A percentile compares a stretch with the other conserved stretches of the same genome.
These are phyloP conservation scores for Suricata suricatta DNA, from an alignment of 2,113 vertebrate genomes.

Conservation along the genomic window DNA sequence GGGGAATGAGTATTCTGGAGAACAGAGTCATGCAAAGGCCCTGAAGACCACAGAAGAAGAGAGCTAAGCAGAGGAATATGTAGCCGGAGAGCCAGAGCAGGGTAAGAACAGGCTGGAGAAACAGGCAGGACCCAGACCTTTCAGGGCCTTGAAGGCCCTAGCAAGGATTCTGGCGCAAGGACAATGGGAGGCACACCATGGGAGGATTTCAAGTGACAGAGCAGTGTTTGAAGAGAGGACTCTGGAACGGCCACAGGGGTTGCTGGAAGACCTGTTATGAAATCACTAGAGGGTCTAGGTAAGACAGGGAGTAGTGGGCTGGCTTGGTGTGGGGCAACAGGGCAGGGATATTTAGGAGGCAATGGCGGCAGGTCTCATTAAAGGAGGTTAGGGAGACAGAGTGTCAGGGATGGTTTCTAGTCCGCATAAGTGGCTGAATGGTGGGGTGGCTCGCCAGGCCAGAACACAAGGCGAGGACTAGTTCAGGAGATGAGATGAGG, in stretches of 20 bases:
- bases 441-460: neutral
- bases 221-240: neutral
- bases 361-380: no score
- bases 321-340: neutral
- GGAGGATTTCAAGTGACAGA: neutral
- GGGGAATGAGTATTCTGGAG: neutral
- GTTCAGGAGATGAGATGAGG: neutral
- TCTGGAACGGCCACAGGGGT: neutral
- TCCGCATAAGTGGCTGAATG: neutral
- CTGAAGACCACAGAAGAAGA: neutral
- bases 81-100: neutral
- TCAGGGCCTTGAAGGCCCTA: neutral
- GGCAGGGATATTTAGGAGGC: neutral
- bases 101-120: neutral
- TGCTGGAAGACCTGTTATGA: neutral
- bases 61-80: neutral
- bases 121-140: neutral
- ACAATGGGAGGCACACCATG: neutral
- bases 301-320: neutral
- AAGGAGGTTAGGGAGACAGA: neutral
- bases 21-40: neutral
- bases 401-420: neutral
- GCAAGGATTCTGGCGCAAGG: neutral
- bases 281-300: neutral
- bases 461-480: neutral